Percentiles rank a stretch among this genome's conserved stretches.
These are phyloP conservation scores for Etheostoma spectabile DNA, from an alignment of 2,113 vertebrate species.

Conservation along the genomic window DNA sequence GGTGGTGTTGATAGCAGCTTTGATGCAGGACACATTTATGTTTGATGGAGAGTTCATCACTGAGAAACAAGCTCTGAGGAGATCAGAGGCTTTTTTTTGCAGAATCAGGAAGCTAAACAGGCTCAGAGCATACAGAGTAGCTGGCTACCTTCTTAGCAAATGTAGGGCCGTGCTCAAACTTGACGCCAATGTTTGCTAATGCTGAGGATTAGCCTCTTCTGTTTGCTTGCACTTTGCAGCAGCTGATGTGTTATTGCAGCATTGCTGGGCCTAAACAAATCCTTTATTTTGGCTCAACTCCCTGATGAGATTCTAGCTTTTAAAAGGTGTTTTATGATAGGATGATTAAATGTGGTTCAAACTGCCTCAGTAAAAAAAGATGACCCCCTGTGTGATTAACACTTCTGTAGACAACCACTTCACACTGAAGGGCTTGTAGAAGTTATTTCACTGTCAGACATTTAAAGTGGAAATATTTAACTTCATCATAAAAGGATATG, in stretches of 20 bases:
- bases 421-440: conserved; percentile 41
- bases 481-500: conserved; percentile 54
- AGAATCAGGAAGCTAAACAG: conserved; percentile 69
- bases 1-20: conserved; percentile 39
- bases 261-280: conserved; percentile 40
- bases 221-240: conserved; percentile 64
- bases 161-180: conserved; percentile 40
- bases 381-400: conserved; percentile 51
- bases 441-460: conserved; percentile 25
- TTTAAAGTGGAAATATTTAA: conserved; percentile 39
- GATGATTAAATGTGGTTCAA: conserved; percentile 56
- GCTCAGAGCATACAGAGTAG: conserved; percentile 42
- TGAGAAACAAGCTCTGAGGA: conserved; percentile 46
- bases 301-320: conserved; percentile 47
- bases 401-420: conserved; percentile 42
- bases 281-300: conserved; percentile 57
- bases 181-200: conserved; percentile 52
- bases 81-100: conserved; percentile 62
- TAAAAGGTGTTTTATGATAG: conserved; percentile 61
- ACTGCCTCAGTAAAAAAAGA: conserved; percentile 28
- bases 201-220: conserved; percentile 54
- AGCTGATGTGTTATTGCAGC: conserved; percentile 54
- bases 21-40: conserved; percentile 49
- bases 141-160: conserved; percentile 59
- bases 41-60: conserved; percentile 64